These are phyloP conservation scores for Lycophotia porphyrea DNA, from an alignment of 2,888 invertebrate species.

Conservation along the genomic window DNA sequence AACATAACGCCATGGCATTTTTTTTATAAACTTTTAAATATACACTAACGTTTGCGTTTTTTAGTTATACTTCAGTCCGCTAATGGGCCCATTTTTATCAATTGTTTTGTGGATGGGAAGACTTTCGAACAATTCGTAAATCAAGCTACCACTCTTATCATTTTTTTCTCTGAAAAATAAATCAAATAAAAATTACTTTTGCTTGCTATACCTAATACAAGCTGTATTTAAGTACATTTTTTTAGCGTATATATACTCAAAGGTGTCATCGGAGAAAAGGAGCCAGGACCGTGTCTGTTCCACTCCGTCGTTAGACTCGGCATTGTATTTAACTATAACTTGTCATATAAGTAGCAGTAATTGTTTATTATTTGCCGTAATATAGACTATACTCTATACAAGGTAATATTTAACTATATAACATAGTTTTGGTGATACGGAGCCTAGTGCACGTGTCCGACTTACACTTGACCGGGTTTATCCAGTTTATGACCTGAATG, in stretches of 20 bases:
- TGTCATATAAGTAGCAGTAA: not conserved
- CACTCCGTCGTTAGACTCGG: not conserved
- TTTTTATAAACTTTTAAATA: too few species aligned
- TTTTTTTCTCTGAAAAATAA: too few species aligned
- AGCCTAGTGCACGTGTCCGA: too few species aligned
- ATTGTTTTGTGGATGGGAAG: too few species aligned
- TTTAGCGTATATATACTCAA: not conserved
- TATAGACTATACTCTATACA: not conserved
- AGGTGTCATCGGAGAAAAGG: not conserved
- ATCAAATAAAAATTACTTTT: too few species aligned
- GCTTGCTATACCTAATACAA: too few species aligned
- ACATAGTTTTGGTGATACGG: not conserved
- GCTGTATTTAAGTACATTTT: not conserved
- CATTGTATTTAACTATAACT: not conserved
- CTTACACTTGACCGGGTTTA: not conserved
- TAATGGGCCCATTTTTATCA: too few species aligned
- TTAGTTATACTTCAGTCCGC: too few species aligned
- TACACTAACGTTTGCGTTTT: too few species aligned
- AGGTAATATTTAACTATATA: not conserved
- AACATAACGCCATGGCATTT: too few species aligned
- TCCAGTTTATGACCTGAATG: slow-evolving; percentile 15
- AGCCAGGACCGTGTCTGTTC: not conserved
- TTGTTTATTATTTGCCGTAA: not conserved
- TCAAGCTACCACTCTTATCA: not conserved
- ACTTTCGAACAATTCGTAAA: not conserved